Conservation (phyloP, 1,140 invertebrate genomes). For the Heliconius melpomene region DNA sequence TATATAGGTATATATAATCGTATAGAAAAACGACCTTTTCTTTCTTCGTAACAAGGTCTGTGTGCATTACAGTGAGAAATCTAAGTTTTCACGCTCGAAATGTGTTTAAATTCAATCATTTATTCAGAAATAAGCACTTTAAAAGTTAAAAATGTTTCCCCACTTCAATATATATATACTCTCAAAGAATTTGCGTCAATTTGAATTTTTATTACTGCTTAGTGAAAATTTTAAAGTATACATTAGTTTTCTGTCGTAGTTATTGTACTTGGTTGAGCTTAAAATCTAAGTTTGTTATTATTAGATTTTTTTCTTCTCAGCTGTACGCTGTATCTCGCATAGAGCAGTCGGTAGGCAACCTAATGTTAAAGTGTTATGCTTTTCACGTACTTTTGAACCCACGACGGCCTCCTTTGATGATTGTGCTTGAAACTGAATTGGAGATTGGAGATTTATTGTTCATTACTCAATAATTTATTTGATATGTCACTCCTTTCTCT, state of each 20-base stretch:
- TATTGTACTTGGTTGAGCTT: background rate
- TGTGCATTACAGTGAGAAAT: slow-evolving; percentile 45
- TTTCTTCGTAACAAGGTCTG: slow-evolving; percentile 32
- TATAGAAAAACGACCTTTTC: slow-evolving; percentile 4
- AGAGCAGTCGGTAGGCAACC: no score
- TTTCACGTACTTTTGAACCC: no score
- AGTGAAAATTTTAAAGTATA: background rate
- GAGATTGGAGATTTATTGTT: no score
- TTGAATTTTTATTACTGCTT: slow-evolving; percentile 26
- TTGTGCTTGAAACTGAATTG: no score
- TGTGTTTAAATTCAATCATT: slow-evolving; percentile 48
- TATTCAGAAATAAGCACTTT: slow-evolving; percentile 40
- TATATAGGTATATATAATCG: no score
- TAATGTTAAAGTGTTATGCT: no score
- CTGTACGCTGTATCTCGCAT: background rate
- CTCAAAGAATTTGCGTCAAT: slow-evolving; percentile 17
- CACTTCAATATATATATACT: slow-evolving; percentile 23
- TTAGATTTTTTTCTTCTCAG: background rate
- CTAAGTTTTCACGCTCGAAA: slow-evolving; percentile 42
- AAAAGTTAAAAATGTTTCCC: slow-evolving; percentile 35
- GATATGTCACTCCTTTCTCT: no score
- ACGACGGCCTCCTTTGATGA: no score
- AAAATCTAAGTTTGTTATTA: background rate
- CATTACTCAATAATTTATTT: no score
- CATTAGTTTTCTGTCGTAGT: background rate